These are phyloP conservation scores for Lasiurus borealis DNA, from an alignment of 2,113 vertebrate genomes.

Conservation along the genomic window DNA sequence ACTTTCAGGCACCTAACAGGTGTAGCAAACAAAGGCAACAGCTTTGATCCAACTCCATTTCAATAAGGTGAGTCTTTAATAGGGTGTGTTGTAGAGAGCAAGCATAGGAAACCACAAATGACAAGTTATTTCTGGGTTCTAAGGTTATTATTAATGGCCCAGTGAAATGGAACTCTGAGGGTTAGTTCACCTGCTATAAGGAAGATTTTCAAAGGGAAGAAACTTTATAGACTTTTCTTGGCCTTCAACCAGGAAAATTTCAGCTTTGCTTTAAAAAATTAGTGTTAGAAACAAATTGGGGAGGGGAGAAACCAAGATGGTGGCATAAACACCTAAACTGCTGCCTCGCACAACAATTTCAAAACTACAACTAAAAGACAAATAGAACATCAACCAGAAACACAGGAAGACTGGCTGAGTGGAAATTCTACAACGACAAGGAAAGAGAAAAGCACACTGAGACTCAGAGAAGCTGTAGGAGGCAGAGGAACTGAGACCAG, in stretches of 20 bases:
- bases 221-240: not conserved
- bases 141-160: not conserved
- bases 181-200: not conserved
- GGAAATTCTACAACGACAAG: too few species aligned
- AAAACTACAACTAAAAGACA: too few species aligned
- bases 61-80: not conserved
- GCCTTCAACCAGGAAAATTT: not conserved
- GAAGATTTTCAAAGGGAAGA: slow-evolving; percentile 22
- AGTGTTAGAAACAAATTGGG: not conserved
- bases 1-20: slow-evolving; percentile 48
- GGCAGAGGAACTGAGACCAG: too few species aligned
- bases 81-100: not conserved
- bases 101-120: slow-evolving; percentile 9
- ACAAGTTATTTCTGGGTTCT: slow-evolving; percentile 17
- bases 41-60: slow-evolving; percentile 28
- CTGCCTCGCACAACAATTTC: too few species aligned
- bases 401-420: too few species aligned
- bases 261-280: not conserved
- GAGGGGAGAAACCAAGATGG: not conserved
- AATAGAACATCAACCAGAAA: too few species aligned
- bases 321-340: too few species aligned
- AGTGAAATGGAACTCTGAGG: not conserved
- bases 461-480: too few species aligned
- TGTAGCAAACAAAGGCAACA: slow-evolving; percentile 29
- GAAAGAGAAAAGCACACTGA: too few species aligned